Evolutionary conservation across 2,888 invertebrate species (phyloP).

Genomic region (Metallyticus violacea): DNA sequence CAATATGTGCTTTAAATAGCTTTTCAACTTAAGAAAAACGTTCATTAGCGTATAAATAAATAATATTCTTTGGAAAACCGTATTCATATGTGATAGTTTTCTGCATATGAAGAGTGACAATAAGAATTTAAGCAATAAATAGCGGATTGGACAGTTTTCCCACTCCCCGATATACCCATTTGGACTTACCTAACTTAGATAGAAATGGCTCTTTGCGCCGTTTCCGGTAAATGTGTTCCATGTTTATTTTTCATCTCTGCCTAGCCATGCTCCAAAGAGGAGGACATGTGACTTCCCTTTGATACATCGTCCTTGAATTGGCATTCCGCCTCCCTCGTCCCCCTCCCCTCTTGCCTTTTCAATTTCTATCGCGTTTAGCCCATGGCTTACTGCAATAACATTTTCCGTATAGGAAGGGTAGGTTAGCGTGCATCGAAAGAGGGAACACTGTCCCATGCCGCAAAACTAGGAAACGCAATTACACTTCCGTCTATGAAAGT

Average conservation of each 20-base stretch:
- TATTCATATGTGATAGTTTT: too few relatives aligned
- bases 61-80: too few relatives aligned
- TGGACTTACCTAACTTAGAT: background rate
- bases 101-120: too few relatives aligned
- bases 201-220: background rate
- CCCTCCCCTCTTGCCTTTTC: background rate
- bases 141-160: too few relatives aligned
- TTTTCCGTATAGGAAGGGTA: background rate
- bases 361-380: background rate
- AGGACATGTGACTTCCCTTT: background rate
- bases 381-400: background rate
- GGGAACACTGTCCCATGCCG: background rate
- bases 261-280: background rate
- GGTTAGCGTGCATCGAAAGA: background rate
- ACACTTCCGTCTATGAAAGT: background rate
- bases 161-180: too few relatives aligned
- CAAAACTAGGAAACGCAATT: background rate
- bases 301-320: background rate
- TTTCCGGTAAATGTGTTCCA: background rate
- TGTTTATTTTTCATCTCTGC: background rate
- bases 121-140: too few relatives aligned
- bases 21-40: too few relatives aligned
- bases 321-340: background rate
- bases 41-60: too few relatives aligned
- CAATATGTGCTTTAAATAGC: too few relatives aligned